Percentiles rank a stretch among this genome's conserved stretches.
These are phyloP conservation scores for Corythornis madagascariensis DNA, from an alignment of 2,113 vertebrate species.

Conservation along the genomic window DNA sequence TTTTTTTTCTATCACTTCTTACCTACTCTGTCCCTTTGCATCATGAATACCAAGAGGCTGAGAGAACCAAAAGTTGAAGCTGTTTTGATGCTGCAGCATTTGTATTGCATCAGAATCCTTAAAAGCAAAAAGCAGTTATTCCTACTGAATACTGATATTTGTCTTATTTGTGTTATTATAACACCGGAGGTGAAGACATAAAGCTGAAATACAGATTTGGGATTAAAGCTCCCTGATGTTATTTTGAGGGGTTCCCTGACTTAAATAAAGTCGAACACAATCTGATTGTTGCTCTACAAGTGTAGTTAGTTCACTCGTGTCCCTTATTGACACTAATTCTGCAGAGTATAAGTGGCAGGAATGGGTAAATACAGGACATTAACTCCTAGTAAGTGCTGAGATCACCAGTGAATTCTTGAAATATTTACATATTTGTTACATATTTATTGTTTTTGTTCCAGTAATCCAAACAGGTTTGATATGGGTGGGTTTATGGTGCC, in stretches of 20 bases:
- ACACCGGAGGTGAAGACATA: no score
- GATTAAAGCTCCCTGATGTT: neutral
- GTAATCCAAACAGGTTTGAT: neutral
- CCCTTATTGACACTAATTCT: neutral
- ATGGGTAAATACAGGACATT: neutral
- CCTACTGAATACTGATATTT: neutral
- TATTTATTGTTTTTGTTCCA: neutral
- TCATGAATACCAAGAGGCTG: neutral
- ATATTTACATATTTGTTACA: neutral
- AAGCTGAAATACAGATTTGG: neutral
- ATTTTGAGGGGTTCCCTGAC: neutral
- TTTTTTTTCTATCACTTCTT: neutral
- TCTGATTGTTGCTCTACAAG: neutral
- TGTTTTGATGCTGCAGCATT: neutral
- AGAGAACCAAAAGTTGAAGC: constrained; percentile 1
- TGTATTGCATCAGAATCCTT: neutral
- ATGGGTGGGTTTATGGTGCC: neutral
- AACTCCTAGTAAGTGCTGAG: neutral
- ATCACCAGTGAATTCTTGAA: neutral
- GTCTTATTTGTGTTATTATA: neutral
- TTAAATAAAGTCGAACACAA: neutral
- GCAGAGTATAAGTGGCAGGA: rapidly evolving
- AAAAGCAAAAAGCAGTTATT: neutral
- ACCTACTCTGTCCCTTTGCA: neutral
- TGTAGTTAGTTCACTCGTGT: neutral